Evolutionary conservation across 2,797 vertebrate species (phyloP), one percentile per base, ranked within the genome.

Genomic region (Alectoris magna): DNA sequence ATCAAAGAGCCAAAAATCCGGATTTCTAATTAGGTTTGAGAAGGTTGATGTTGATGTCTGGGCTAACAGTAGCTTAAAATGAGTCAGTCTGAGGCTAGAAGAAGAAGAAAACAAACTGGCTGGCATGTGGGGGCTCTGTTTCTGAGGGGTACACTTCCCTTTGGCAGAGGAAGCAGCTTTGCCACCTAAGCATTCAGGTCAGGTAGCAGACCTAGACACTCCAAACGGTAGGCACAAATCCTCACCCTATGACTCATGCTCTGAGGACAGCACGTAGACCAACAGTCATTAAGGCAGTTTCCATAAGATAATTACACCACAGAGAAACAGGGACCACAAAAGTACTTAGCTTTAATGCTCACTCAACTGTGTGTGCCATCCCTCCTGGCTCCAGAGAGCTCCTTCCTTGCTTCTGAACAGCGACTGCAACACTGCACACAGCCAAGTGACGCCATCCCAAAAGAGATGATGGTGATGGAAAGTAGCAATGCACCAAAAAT

Each of bases 351-450:
- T 55, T 78, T 87, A 87, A 91, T 44, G 58, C 73, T 87, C 63
- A 84, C 78, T 69, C 73, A 93, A 66, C 63, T 66, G 16, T 55
- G 53, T 31, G 53, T 55, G 86, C 56, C 58, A 1, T 24, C 66
- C 80, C 49, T 78, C 49, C 29, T 0, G 0, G 53, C 64, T 74
- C 60, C 73, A n/a, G 81, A 34, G 41, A 46, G 78, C 76, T 53
- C 64, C 72, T 31, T 62, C 44, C 41, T 76, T 76, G 51, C 43
- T 80, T 59, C 69, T 11, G 82, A 73, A 53, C 60, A 53, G 14
- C 58, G 75, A 83, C 22, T 73, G 55, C 38, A 68, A 27, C 0
- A 6, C 39, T 2, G 10, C 0, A 0, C 13, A 36, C 0, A 1
- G 49, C 36, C 75, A 75, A 49, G 55, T 6, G 60, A 75, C 0